phyloP scores from a whole-genome alignment of 2,888 invertebrate genomes.

The Acleris cristana region DNA sequence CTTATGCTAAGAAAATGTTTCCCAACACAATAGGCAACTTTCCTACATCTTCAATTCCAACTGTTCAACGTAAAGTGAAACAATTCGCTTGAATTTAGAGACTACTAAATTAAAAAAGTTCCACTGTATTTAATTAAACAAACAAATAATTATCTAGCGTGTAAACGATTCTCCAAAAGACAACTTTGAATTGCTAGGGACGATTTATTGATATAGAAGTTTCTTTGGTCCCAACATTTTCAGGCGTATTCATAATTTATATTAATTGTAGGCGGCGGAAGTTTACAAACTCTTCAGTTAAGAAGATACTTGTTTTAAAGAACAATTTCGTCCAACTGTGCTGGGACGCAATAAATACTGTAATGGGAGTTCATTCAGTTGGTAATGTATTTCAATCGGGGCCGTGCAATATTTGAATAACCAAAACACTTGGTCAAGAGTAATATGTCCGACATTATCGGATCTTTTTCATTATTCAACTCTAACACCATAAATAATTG shows the following conservation, averaged over 20 bases:
- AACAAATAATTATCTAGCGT: slow-evolving; percentile 38
- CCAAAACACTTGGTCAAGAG: too few species aligned
- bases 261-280: slow-evolving; percentile 38
- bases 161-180: slow-evolving; percentile 35
- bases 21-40: slow-evolving; percentile 1
- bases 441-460: too few species aligned
- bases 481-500: too few species aligned
- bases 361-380: slow-evolving; percentile 23
- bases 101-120: slow-evolving; percentile 37
- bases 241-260: slow-evolving; percentile 39
- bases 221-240: slow-evolving; percentile 33
- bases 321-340: slow-evolving; percentile 40
- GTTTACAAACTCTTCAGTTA: slow-evolving; percentile 36
- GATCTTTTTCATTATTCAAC: too few species aligned
- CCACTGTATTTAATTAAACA: slow-evolving; percentile 33
- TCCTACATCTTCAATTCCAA: not conserved
- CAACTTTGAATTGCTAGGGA: slow-evolving; percentile 35
- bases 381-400: slow-evolving; percentile 7
- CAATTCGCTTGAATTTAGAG: slow-evolving; percentile 12
- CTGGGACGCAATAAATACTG: slow-evolving; percentile 35
- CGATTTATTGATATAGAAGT: slow-evolving; percentile 40
- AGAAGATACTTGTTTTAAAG: slow-evolving; percentile 40
- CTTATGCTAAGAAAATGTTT: too few species aligned
- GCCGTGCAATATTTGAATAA: too few species aligned
- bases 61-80: not conserved